These are phyloP conservation scores for Agonopterix alstromeriana DNA, from an alignment of 2,888 invertebrate genomes.

Conservation along the genomic window DNA sequence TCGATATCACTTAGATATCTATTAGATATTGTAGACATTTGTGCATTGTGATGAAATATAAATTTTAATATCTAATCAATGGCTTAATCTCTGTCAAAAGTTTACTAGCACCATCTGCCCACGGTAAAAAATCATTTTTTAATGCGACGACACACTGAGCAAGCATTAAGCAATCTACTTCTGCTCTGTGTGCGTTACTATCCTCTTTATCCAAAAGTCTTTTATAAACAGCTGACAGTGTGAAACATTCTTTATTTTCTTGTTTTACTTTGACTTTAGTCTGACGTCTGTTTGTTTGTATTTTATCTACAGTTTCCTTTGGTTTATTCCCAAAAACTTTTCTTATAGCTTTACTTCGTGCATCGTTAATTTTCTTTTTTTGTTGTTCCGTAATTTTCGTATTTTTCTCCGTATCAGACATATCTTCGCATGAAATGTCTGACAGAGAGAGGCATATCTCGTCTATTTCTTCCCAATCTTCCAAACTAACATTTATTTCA, in stretches of 20 bases:
- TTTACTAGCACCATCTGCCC: slow-evolving; percentile 52
- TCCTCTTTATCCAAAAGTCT: slow-evolving; percentile 66
- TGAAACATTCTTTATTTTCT: slow-evolving; percentile 42
- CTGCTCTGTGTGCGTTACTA: slow-evolving; percentile 78
- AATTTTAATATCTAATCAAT: slow-evolving; percentile 24
- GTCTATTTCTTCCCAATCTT: slow-evolving; percentile 50
- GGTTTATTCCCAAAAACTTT: slow-evolving; percentile 11
- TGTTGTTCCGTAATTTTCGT: neutral
- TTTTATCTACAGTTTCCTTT: neutral
- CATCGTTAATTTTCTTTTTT: slow-evolving; percentile 5
- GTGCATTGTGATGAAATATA: too few relatives aligned
- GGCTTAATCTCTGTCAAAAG: slow-evolving; percentile 36
- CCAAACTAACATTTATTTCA: slow-evolving; percentile 35
- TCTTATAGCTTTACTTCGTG: slow-evolving; percentile 11
- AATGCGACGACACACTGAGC: slow-evolving; percentile 77
- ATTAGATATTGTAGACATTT: too few relatives aligned
- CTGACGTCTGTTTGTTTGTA: too few relatives aligned
- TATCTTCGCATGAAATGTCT: slow-evolving; percentile 23
- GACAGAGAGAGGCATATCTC: slow-evolving; percentile 32
- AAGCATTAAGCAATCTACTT: slow-evolving; percentile 81
- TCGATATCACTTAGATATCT: too few relatives aligned
- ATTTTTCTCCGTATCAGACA: slow-evolving; percentile 1
- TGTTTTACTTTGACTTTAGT: slow-evolving; percentile 8
- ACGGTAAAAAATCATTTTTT: slow-evolving; percentile 75
- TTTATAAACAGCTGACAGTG: slow-evolving; percentile 72